Evolutionary conservation across 2,888 invertebrate genomes (phyloP), one percentile per base, ranked within the genome.

Genomic region (Allophyes oxyacanthae): DNA sequence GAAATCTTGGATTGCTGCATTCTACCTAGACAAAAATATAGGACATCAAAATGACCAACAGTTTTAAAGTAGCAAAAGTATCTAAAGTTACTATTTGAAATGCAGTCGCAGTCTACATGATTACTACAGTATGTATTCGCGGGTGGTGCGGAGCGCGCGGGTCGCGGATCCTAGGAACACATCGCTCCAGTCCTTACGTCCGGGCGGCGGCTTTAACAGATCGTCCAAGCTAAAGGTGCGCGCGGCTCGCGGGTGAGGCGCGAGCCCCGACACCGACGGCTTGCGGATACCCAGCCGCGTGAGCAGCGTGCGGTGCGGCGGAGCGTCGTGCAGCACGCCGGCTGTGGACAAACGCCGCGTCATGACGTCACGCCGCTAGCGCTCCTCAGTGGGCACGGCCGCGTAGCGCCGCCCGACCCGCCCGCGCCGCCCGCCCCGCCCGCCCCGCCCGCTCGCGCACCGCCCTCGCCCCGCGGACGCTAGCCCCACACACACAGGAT

Each of bases 221-320:
- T 97, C 97, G 95, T 97, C 97, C 95, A 97, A 96, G 95, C 97
- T 97, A 95, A 97, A 97, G 90, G 97, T 97, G 95, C 97, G 95
- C 90, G 96, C 96, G 91, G 96, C 95, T 82, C 95, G 94, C 90
- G 95, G 95, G 94, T 85, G 90, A 93, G 96, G 95, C 95, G 96
- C 96, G 94, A 97, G 96, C 94, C 97, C 97, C 94, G 97, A 95
- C 94, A 97, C 96, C 91, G 97, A 97, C 94, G 97, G 97, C 96
- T 97, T 97, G 95, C 97, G 96, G 94, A 97, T 97, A 95, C 97
- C 97, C 95, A 97, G 95, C 94, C 97, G 96, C 94, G 96, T 96
- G 91, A 97, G 96, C 88, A 97, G 95, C 82, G 97, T 96, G 81
- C 96, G 95, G 81, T 85, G 88, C 94, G 95, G 81, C 94, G 94